Percentiles rank a stretch among this genome's conserved stretches.
Conservation (phyloP, 92 coral and sea anemone species). For the Phymanthus crucifer region DNA sequence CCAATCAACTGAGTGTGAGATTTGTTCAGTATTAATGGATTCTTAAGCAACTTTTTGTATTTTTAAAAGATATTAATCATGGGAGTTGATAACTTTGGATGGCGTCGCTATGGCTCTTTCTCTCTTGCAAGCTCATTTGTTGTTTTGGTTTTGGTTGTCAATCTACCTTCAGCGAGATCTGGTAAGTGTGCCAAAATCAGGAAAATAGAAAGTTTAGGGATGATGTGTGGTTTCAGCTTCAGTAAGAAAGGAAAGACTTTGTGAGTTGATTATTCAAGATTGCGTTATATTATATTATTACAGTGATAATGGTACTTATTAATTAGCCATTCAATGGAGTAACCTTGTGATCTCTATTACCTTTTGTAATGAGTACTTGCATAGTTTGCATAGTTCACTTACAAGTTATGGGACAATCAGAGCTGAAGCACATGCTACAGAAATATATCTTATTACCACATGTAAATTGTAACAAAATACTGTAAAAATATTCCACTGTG, state of each 20-base stretch:
- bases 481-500: too few relatives aligned
- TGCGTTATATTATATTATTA: too few relatives aligned
- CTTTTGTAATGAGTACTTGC: too few relatives aligned
- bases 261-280: not conserved
- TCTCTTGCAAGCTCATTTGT: not conserved
- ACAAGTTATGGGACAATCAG: too few relatives aligned
- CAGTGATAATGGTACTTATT: too few relatives aligned
- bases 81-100: not conserved
- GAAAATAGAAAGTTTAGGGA: not conserved
- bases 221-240: slow-evolving; percentile 4
- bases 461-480: too few relatives aligned
- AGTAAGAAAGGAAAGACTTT: not conserved
- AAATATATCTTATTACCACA: too few relatives aligned
- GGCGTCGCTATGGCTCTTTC: not conserved
- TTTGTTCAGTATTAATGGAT: not conserved
- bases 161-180: slow-evolving; percentile 12
- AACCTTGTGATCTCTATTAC: too few relatives aligned
- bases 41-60: not conserved
- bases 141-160: not conserved
- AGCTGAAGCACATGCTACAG: too few relatives aligned
- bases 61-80: not conserved
- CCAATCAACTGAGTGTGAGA: not conserved
- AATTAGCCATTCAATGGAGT: too few relatives aligned
- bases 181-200: slow-evolving; percentile 11
- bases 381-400: too few relatives aligned